Percentiles rank a stretch among this genome's conserved stretches.
These are phyloP conservation scores for Aphidius ervi DNA, from an alignment of 1,140 invertebrate genomes.

Conservation along the genomic window DNA sequence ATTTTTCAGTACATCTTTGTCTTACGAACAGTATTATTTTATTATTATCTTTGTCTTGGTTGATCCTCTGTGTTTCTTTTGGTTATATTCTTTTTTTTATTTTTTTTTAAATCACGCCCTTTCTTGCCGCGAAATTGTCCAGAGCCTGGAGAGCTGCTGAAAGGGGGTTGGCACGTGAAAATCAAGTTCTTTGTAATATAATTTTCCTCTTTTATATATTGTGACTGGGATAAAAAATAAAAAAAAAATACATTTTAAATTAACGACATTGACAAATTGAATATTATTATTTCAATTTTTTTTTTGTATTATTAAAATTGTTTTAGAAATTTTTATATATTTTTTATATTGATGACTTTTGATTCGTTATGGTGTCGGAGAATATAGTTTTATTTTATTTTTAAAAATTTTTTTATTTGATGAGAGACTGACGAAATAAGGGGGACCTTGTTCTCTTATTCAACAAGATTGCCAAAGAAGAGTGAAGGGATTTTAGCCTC, in stretches of 20 bases:
- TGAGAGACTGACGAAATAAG: conserved; percentile 25
- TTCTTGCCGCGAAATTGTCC: conserved; percentile 20
- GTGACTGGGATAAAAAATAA: too few relatives aligned
- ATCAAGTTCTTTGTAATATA: too few relatives aligned
- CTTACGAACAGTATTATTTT: neutral
- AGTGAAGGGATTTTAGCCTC: conserved; percentile 17
- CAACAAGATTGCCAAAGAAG: conserved; percentile 26
- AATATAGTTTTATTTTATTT: too few relatives aligned
- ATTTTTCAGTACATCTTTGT: neutral
- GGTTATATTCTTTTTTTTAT: conserved; percentile 7
- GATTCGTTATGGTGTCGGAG: too few relatives aligned
- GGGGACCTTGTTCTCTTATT: conserved; percentile 25
- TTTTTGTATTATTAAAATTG: too few relatives aligned
- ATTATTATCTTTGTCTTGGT: conserved; percentile 3
- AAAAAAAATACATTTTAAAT: too few relatives aligned
- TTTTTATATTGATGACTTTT: too few relatives aligned
- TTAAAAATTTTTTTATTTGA: too few relatives aligned
- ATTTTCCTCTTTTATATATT: too few relatives aligned
- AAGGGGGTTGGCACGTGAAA: conserved; percentile 23
- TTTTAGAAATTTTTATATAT: too few relatives aligned
- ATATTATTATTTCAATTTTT: too few relatives aligned
- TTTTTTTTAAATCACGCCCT: conserved; percentile 17
- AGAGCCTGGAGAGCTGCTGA: conserved; percentile 23
- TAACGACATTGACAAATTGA: too few relatives aligned
- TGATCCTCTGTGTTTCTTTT: conserved; percentile 3